Base-by-base conservation (phyloP, 1,140 invertebrate species). In the Neomicropteryx cornuta region DNA sequence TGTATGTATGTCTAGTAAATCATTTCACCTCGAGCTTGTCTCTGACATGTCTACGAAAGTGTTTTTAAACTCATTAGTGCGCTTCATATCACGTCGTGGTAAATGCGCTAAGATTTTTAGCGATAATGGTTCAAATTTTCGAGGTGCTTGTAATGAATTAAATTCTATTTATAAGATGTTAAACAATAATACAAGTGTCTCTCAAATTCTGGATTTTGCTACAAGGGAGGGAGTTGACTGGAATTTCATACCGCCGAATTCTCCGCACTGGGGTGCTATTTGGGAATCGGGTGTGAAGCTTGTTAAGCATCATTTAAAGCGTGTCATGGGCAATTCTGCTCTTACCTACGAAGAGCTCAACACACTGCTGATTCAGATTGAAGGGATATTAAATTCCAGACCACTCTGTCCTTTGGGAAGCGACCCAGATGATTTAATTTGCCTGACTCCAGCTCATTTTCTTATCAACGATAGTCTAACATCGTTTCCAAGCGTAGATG, bases 401-500 rank as follows among this genome's bases (percentile, higher is more conserved):
- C 57, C 58, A 4, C 18, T 62, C 3, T 39, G 35, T 20, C 46
- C 49, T 4, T 14, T 57, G 10, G 46, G 47, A 11, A 40, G 27
- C 29, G 46, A 52, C 41, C 43, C 49, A 30, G 34, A 50, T 40
- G 51, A 59, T 27, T 34, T 47, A 4, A n/a, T 14, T 1, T 10
- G 33, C n/a, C 33, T 58, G 5, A 59, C 59, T 8, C 58, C 56
- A 24, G 52, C 39, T 13, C 56, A 64, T 46, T 64, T 64, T 35
- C 33, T 62, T 3, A 61, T 59, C 28, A 54, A 58, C 2, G 24
- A 33, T 13, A 36, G 48, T 2, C 40, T 58, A 3, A 42, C 33
- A 2, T 27, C 47, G 3, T 4, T 51, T 5, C 46, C 49, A 14
- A 33, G 48, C 34, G 18, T 19, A 3, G 40, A 42, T 10, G 36